Evolutionary conservation across 2,113 vertebrate genomes (phyloP).

Genomic region (Stigmatopora nigra): DNA sequence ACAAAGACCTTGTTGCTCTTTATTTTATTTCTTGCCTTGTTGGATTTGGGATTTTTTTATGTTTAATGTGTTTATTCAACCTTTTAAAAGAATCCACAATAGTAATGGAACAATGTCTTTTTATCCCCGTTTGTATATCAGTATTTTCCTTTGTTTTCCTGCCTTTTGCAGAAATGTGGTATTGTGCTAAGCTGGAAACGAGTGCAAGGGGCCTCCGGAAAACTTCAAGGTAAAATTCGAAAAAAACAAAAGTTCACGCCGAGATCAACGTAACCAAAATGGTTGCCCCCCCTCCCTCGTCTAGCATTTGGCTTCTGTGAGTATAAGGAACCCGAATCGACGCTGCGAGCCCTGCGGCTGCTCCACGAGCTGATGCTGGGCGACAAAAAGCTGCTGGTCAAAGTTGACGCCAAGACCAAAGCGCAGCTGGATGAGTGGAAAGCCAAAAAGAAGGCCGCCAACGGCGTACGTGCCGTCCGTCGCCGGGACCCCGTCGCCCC

Average conservation of each 20-base stretch:
- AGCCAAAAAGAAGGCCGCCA: conserved; percentile 88
- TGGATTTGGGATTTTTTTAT: too few relatives aligned
- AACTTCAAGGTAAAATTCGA: conserved; percentile 88
- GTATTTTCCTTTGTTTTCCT: background rate
- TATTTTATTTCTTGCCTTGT: too few relatives aligned
- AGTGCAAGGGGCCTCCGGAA: conserved; percentile 97
- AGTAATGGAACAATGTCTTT: too few relatives aligned
- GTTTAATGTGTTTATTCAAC: too few relatives aligned
- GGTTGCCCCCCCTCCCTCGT: conserved; percentile 7
- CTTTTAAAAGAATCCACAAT: too few relatives aligned
- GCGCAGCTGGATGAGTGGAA: conserved; percentile 98
- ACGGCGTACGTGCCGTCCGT: conserved; percentile 72
- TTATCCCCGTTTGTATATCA: too few relatives aligned
- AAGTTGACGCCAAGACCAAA: conserved; percentile 98
- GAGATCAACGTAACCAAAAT: background rate
- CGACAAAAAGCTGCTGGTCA: conserved; percentile 95
- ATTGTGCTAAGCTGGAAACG: conserved; percentile 98
- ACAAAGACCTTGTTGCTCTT: too few relatives aligned
- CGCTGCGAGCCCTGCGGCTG: conserved; percentile 85
- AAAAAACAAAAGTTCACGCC: background rate
- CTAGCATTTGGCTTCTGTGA: conserved; percentile 98
- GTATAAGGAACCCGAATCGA: conserved; percentile 97
- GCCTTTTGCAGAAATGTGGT: conserved; percentile 82
- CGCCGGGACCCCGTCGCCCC: background rate
- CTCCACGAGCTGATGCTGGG: conserved; percentile 93